Base-by-base conservation (phyloP, 2,888 invertebrate species). In the Pachycephus smyrnensis region DNA sequence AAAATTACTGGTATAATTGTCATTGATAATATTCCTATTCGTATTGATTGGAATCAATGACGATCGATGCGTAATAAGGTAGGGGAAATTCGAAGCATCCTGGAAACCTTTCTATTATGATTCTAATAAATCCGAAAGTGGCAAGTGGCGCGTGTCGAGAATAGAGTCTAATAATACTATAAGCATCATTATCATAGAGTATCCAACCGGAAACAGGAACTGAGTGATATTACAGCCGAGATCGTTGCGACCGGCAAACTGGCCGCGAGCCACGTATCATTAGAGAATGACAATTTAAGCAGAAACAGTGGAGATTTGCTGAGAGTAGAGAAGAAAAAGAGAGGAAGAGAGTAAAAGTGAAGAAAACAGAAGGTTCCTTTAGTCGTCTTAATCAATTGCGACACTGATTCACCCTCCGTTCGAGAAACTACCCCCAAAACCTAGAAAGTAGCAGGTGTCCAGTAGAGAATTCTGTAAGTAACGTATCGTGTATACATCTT, bases 191-290 rank as follows among this genome's bases (percentile, higher is more conserved):
- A 82, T 82, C 81, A 69, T 74, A 76, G 75, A 76, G 80, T 77
- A 80, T 79, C 81, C 79, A 55, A 40, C 80, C 80, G 80, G 82
- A 87, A 85, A 86, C 82, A 78, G 82, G 82, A 84, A 85, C 75
- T 71, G 80, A 84, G 79, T 77, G 75, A 71, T 71, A 71, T 55
- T 55, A 55, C 55, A 23, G 55, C 55, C 55, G 55, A 55, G 55
- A 55, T 55, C 55, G 23, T 23, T 55, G 55, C 55, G 55, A 9
- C 9, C 23, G 23, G 55, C 23, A 55, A 55, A 23, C 55, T 23
- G 55, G 55, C 23, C 55, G 23, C 4, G 15, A 23, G 55, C 55
- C 23, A 9, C 55, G 55, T 55, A 55, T 55, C 23, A 55, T 23
- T 55, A 55, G 55, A 55, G 15, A 55, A 55, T 9, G 55, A 55